phyloP scores from a whole-genome alignment of 2,797 vertebrate genomes.

The Myiotriccus ornatus region DNA sequence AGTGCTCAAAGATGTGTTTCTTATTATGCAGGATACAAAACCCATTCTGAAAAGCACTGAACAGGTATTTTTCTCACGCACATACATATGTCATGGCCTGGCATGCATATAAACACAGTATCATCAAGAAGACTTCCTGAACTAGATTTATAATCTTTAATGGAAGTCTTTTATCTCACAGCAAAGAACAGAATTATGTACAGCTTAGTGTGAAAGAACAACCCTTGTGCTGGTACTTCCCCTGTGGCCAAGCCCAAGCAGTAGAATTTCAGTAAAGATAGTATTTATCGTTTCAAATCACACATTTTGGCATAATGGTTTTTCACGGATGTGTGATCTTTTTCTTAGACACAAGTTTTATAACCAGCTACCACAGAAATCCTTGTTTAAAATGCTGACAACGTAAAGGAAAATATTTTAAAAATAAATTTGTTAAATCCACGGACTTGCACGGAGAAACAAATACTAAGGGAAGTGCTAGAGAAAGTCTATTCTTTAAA shows the following conservation, averaged over 20 bases:
- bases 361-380: background rate
- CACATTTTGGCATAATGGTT: background rate
- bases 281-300: background rate
- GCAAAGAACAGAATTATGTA: background rate
- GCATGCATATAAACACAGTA: background rate
- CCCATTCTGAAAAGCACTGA: background rate
- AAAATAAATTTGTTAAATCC: background rate
- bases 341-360: background rate
- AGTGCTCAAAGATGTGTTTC: background rate
- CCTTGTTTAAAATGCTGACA: background rate
- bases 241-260: background rate
- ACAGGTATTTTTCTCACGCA: background rate
- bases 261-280: background rate
- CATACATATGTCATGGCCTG: rapidly evolving
- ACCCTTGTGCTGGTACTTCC: background rate
- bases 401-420: background rate
- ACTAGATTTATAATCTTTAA: background rate
- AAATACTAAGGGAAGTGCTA: background rate
- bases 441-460: background rate
- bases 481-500: background rate
- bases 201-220: background rate
- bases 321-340: background rate
- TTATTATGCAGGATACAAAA: background rate
- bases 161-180: background rate
- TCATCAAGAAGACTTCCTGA: background rate